Evolutionary conservation across 37 sponge, comb jelly and placozoan species (phyloP), one percentile per base, ranked within the genome.

Genomic region (Lycopodina hypogea): DNA sequence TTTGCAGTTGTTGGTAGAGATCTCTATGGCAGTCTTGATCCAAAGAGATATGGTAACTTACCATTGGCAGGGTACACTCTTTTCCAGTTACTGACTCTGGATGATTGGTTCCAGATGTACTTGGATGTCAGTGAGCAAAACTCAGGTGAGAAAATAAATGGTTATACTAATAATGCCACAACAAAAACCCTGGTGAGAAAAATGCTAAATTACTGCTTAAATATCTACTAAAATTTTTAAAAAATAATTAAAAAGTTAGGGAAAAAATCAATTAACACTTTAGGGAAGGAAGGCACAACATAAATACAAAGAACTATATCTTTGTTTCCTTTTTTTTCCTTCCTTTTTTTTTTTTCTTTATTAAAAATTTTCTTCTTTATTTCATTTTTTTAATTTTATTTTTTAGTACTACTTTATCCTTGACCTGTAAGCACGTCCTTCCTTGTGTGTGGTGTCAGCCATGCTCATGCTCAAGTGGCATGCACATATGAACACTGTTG

Each of bases 1-100:
- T 95, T 91, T 86, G 96, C 96, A 42, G 78, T 95, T 62, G 86
- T 95, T 58, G 96, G 96, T 15, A 76, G 90, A 42, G 96, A 90
- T 19, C 63, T 95, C 66, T 95, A 95, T 61, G 84, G 83, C 17
- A 75, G 82, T 21, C 84, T 89, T 33, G 92, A 89, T 61, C 92
- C 90, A 32, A 69, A 38, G 1, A 72, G 90, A 64, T 95, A 86
- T 87, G 96, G 96, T 29, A 95, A 89, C 74, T 58, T 95, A n/a
- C 90, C 83, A 48, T 23, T 65, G 38, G 89, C 96, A 15, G 75
- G 80, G 41, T 83, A 88, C 72, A 95, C 92, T 21, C 84, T 89
- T 24, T 95, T 95, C 71, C 96, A 95, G 64, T 82, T 95, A 29
- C 70, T 95, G 39, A 95, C 96, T 34, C 90, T 95, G 32, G 96